phyloP scores from a whole-genome alignment of 2,888 invertebrate genomes.

The Nymphalis urticae region DNA sequence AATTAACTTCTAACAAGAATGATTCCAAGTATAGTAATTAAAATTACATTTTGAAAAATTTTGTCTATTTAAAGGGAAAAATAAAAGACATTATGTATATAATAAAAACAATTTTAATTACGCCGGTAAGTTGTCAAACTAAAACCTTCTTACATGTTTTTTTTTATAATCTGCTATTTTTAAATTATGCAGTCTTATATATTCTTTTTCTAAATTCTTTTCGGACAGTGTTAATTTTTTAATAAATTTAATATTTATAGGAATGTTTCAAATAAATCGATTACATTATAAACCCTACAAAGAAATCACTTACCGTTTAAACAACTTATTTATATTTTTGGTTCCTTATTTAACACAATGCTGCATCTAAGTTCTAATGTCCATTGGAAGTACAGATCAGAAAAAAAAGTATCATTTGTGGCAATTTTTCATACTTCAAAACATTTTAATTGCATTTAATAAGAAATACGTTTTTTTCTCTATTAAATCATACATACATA shows the following conservation, averaged over 20 bases:
- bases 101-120: slow-evolving; percentile 43
- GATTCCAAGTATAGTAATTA: neutral
- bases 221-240: slow-evolving; percentile 46
- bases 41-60: neutral
- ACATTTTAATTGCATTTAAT: too few species aligned
- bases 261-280: slow-evolving; percentile 30
- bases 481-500: too few species aligned
- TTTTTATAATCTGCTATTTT: slow-evolving; percentile 42
- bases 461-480: too few species aligned
- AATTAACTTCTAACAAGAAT: too few species aligned
- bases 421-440: neutral
- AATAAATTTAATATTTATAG: slow-evolving; percentile 22
- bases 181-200: slow-evolving; percentile 63
- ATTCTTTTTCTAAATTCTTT: slow-evolving; percentile 49
- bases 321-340: slow-evolving; percentile 18
- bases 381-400: slow-evolving; percentile 1
- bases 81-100: slow-evolving; percentile 28
- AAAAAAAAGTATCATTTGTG: neutral
- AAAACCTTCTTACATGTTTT: slow-evolving; percentile 17
- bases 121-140: slow-evolving; percentile 33
- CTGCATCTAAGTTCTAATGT: slow-evolving; percentile 1
- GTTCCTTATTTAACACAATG: slow-evolving; percentile 18
- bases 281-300: slow-evolving; percentile 20
- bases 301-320: slow-evolving; percentile 22
- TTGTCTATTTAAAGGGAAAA: neutral